Conservation (phyloP, 2,888 invertebrate species). For the Drosophila acutilabella region DNA sequence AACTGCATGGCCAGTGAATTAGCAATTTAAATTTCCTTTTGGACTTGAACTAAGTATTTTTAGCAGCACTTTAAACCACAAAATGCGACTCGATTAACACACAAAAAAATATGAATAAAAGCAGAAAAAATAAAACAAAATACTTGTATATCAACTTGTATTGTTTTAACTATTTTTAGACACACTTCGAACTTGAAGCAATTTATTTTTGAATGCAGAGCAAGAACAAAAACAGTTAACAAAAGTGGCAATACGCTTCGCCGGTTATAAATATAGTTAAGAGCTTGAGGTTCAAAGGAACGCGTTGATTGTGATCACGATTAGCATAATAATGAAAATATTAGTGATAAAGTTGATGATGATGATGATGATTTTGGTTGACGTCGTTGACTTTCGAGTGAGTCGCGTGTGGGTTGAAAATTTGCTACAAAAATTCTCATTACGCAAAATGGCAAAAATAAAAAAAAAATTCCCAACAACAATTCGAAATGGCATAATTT, state of each 20-base stretch:
- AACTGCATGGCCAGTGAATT: constrained; percentile 45
- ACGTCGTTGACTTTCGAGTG: constrained; percentile 59
- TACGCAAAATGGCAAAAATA: constrained; percentile 49
- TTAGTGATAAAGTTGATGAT: constrained; percentile 7
- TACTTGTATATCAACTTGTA: background rate
- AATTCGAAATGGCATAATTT: constrained; percentile 57
- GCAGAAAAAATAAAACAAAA: constrained; percentile 7
- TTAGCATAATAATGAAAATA: constrained; percentile 20
- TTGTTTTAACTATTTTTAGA: constrained; percentile 52
- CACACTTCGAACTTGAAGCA: constrained; percentile 52
- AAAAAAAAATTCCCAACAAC: constrained; percentile 22
- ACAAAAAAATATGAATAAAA: constrained; percentile 12
- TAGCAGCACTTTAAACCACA: background rate
- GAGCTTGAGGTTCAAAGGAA: constrained; percentile 30
- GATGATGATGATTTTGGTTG: constrained; percentile 41
- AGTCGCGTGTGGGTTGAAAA: constrained; percentile 73
- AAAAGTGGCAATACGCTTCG: constrained; percentile 27
- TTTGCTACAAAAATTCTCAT: constrained; percentile 53
- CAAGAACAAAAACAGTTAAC: constrained; percentile 13
- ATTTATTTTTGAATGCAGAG: constrained; percentile 62
- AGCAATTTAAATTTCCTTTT: constrained; percentile 45
- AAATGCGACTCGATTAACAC: constrained; percentile 45
- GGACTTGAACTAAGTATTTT: constrained; percentile 6
- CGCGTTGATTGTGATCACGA: no score
- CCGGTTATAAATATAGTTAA: constrained; percentile 43